These are phyloP conservation scores for Trematocara marginatum DNA, from an alignment of 2,113 vertebrate genomes.

Conservation along the genomic window DNA sequence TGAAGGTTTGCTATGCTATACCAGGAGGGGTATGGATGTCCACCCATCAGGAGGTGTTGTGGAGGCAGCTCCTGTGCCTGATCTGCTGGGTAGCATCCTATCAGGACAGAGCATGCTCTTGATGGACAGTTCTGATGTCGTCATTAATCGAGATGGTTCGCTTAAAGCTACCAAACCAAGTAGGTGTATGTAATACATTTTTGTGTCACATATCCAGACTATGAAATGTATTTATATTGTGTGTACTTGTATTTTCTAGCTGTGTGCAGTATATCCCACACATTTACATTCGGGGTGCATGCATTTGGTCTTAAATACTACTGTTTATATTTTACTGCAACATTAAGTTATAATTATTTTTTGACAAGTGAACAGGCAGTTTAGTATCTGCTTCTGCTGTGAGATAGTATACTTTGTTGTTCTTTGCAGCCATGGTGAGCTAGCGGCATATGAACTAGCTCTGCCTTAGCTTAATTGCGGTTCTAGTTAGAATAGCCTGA, in stretches of 20 bases:
- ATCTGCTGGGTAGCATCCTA: constrained; percentile 92
- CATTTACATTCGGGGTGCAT: neutral
- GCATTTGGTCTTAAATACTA: neutral
- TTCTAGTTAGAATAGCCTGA: neutral
- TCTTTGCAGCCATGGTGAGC: neutral
- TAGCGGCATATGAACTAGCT: neutral
- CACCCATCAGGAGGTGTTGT: constrained; percentile 51
- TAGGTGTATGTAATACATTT: constrained; percentile 38
- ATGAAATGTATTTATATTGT: neutral
- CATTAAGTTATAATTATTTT: neutral
- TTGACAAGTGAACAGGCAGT: neutral
- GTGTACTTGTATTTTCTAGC: neutral
- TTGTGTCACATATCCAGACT: neutral
- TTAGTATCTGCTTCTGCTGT: neutral
- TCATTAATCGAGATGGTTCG: constrained; percentile 92
- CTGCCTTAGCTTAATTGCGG: neutral
- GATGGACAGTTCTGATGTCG: constrained; percentile 86
- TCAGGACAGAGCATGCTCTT: constrained; percentile 89
- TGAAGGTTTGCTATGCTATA: constrained; percentile 3
- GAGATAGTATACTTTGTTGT: neutral
- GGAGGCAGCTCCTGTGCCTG: constrained; percentile 81
- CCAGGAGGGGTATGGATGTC: constrained; percentile 48
- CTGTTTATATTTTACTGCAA: neutral
- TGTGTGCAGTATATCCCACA: neutral
- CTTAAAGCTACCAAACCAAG: constrained; percentile 80